phyloP scores from a whole-genome alignment of 2,113 vertebrate genomes.

The Heterocephalus glaber region DNA sequence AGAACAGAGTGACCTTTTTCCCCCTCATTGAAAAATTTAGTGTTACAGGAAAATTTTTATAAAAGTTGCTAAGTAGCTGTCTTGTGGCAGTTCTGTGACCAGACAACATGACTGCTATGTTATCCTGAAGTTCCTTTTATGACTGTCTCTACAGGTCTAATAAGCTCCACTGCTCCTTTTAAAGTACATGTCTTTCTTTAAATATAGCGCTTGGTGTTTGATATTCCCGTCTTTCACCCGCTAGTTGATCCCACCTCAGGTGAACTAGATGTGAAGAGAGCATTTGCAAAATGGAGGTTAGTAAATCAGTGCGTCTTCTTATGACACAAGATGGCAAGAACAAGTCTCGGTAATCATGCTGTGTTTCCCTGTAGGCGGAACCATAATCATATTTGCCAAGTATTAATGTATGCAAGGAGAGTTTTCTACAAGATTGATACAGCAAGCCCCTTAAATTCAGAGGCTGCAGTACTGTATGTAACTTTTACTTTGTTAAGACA shows the following conservation, averaged over 20 bases:
- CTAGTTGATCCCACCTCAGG: constrained; percentile 95
- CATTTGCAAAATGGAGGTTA: constrained; percentile 98
- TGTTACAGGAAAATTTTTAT: not conserved
- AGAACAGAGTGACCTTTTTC: not conserved
- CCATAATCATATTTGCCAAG: constrained; percentile 99
- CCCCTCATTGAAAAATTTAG: not conserved
- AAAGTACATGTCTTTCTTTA: constrained; percentile 31
- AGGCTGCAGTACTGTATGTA: constrained; percentile 97
- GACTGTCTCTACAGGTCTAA: not conserved
- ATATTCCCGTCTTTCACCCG: constrained; percentile 97
- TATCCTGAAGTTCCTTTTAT: not conserved
- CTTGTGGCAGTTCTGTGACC: not conserved
- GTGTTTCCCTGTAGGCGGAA: constrained; percentile 88
- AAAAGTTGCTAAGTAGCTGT: not conserved
- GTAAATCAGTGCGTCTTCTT: constrained; percentile 42
- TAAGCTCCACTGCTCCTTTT: not conserved
- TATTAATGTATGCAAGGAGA: constrained; percentile 96
- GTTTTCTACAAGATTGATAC: constrained; percentile 99
- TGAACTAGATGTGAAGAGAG: constrained; percentile 97
- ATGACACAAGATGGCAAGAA: not conserved
- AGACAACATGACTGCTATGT: not conserved
- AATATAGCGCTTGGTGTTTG: constrained; percentile 94
- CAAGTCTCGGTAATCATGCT: not conserved
- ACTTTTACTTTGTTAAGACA: constrained; percentile 9
- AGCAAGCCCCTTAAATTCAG: constrained; percentile 93